Conservation (phyloP, 2,888 invertebrate species). For the Carterocephalus palaemon region DNA sequence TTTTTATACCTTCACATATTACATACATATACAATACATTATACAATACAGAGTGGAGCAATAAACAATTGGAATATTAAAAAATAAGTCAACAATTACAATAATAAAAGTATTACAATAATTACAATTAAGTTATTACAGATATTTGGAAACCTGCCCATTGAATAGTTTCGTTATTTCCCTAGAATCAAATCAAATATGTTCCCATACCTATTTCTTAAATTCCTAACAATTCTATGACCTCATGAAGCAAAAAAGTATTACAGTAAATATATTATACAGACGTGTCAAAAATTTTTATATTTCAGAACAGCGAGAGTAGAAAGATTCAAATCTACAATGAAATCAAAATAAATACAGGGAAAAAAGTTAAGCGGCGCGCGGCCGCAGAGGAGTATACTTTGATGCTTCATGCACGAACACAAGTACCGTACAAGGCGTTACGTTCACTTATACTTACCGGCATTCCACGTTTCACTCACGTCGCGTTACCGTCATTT, state of each 20-base stretch:
- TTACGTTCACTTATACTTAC: too few relatives aligned
- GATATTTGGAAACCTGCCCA: slow-evolving; percentile 59
- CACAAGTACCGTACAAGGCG: slow-evolving; percentile 61
- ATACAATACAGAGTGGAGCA: slow-evolving; percentile 23
- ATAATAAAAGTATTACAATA: slow-evolving; percentile 23
- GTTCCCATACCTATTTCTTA: slow-evolving; percentile 69
- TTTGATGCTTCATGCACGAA: slow-evolving; percentile 73
- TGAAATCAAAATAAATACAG: slow-evolving; percentile 51
- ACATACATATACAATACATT: slow-evolving; percentile 19
- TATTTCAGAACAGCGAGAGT: slow-evolving; percentile 62
- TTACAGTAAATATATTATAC: slow-evolving; percentile 69
- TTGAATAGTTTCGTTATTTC: slow-evolving; percentile 49
- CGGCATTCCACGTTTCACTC: too few relatives aligned
- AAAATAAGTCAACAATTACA: slow-evolving; percentile 25
- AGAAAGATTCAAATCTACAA: slow-evolving; percentile 71
- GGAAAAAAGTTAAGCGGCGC: slow-evolving; percentile 37
- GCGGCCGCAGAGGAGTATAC: slow-evolving; percentile 51
- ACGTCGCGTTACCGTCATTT: too few relatives aligned
- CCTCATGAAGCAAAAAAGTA: slow-evolving; percentile 77
- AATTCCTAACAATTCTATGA: slow-evolving; percentile 70
- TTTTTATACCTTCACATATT: slow-evolving; percentile 19
- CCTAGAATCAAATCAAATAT: slow-evolving; percentile 61
- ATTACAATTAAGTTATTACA: slow-evolving; percentile 25
- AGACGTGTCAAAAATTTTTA: slow-evolving; percentile 61
- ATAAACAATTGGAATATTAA: slow-evolving; percentile 25